These are phyloP conservation scores for Eustalomyia histrio DNA, from an alignment of 2,888 invertebrate genomes.

Conservation along the genomic window DNA sequence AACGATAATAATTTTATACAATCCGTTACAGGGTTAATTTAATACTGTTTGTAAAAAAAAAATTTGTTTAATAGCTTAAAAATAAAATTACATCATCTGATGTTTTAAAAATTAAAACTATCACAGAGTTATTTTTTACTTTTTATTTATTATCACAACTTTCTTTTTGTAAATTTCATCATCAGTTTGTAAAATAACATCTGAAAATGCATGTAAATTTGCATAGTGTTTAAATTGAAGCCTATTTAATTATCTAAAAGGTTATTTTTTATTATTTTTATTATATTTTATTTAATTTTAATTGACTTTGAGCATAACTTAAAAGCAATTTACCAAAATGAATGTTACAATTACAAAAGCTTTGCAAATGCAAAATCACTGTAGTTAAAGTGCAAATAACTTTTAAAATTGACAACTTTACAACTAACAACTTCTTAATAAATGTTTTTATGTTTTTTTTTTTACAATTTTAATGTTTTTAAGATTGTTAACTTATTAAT, in stretches of 20 bases:
- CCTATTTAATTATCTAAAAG: slow-evolving; percentile 23
- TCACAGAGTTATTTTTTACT: slow-evolving; percentile 4
- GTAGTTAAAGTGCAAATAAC: slow-evolving; percentile 47
- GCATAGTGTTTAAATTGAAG: slow-evolving; percentile 39
- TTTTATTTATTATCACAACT: slow-evolving; percentile 31
- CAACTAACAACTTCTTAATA: slow-evolving; percentile 21
- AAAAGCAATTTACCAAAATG: slow-evolving; percentile 20
- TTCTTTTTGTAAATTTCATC: slow-evolving; percentile 24
- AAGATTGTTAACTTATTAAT: slow-evolving; percentile 8
- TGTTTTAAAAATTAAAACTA: slow-evolving; percentile 10
- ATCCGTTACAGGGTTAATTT: background rate
- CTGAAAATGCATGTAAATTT: slow-evolving; percentile 51
- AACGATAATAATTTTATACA: background rate
- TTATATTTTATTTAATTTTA: slow-evolving; percentile 17
- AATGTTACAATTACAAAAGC: slow-evolving; percentile 39
- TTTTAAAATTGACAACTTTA: slow-evolving; percentile 17
- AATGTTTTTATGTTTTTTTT: slow-evolving; percentile 54
- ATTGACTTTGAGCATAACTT: slow-evolving; percentile 45
- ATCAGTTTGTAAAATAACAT: slow-evolving; percentile 23
- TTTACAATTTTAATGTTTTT: slow-evolving; percentile 39
- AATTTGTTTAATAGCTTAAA: slow-evolving; percentile 34
- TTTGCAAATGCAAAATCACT: slow-evolving; percentile 45
- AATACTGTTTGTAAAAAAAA: background rate
- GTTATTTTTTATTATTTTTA: background rate
- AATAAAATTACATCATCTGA: background rate